Evolutionary conservation across 2,113 vertebrate genomes (phyloP).

Genomic region (Strix aluco): DNA sequence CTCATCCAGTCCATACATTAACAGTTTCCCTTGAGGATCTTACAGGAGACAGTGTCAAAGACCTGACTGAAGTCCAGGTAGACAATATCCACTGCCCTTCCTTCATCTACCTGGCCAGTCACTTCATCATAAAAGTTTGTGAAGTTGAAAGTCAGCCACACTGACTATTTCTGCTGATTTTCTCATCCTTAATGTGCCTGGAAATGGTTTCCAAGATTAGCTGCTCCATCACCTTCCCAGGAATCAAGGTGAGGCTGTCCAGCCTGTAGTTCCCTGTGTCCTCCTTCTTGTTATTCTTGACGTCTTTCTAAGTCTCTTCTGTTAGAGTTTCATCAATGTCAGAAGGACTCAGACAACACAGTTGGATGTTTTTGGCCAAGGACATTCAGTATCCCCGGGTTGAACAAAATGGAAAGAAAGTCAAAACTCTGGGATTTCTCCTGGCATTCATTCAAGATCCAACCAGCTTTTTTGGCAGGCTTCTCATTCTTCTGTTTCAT

Average conservation of each 20-base stretch:
- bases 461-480: background rate
- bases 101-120: background rate
- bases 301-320: background rate
- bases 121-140: background rate
- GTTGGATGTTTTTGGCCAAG: background rate
- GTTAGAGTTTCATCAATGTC: background rate
- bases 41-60: background rate
- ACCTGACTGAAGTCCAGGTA: background rate
- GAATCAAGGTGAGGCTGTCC: background rate
- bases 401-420: background rate
- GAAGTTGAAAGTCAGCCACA: background rate
- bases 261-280: background rate
- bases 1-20: background rate
- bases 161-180: background rate
- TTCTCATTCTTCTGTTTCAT: background rate
- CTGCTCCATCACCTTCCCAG: background rate
- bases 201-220: background rate
- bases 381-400: background rate
- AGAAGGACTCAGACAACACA: background rate
- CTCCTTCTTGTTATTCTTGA: background rate
- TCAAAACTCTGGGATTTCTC: background rate
- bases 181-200: background rate
- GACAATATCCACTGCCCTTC: background rate
- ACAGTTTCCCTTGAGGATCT: background rate
- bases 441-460: background rate